A percentile compares a stretch with the other conserved stretches of the same genome.
phyloP scores from a whole-genome alignment of 2,797 vertebrate genomes.

The Squalus acanthias region DNA sequence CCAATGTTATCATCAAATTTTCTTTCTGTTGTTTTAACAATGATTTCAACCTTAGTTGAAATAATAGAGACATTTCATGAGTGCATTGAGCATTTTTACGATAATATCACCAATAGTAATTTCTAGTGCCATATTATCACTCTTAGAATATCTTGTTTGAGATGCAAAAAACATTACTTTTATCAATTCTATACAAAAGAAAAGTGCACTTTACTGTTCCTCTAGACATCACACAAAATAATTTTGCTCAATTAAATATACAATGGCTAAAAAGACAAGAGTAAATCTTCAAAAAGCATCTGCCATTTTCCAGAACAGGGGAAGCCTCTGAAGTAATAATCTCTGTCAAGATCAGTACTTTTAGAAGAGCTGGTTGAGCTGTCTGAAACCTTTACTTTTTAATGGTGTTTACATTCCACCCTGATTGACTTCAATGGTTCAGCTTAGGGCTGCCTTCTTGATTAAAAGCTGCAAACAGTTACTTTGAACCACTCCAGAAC shows the following conservation, averaged over 20 bases:
- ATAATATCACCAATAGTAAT: not conserved
- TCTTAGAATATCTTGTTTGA: not conserved
- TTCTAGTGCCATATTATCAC: not conserved
- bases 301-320: not conserved
- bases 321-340: not conserved
- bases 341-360: not conserved
- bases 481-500: not conserved
- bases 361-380: not conserved
- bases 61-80: not conserved
- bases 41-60: too few species aligned
- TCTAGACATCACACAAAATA: not conserved
- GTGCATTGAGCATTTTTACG: not conserved
- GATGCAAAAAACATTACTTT: not conserved
- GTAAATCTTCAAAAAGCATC: not conserved
- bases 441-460: not conserved
- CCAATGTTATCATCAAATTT: not conserved
- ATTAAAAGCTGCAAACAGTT: not conserved
- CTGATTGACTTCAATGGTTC: not conserved
- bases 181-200: not conserved
- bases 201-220: not conserved
- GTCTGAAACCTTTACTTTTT: not conserved
- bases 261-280: not conserved
- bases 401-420: constrained; percentile 13
- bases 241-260: not conserved
- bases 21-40: not conserved